Base-by-base conservation (phyloP, 1,140 invertebrate species). In the Hormaphis cornu region DNA sequence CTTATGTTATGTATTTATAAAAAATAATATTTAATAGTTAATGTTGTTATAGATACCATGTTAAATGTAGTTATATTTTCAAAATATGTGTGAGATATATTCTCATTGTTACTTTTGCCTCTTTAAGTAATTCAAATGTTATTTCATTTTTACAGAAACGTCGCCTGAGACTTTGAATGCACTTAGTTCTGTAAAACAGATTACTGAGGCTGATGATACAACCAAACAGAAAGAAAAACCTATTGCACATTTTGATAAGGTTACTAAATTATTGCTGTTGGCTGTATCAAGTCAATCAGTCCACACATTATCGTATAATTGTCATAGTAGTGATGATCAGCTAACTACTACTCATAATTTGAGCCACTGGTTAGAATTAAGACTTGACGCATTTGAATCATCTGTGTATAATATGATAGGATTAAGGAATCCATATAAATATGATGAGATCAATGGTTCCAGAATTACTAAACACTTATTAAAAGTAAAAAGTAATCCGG, bases 301-400 rank as follows among this genome's bases (percentile, higher is more conserved):
- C 16, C 61, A 48, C 24, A 35, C 28, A 33, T 50, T 66, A 48
- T 48, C 61, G 22, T 66, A 66, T 22, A 66, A 50, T 24, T 66
- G 44, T 3, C n/a, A 50, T 5, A 48, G 33, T 4, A 22, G 35
- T 20, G 18, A n/a, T 24, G 14, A 48, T 24, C 42, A 48, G 1
- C 18, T 18, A n/a, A 33, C n/a, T 22, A 44, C 26, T 22, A 22
- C 50, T 9, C 28, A 48, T 0, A 28, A 30, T 16, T 48, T 66
- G 2, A 20, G 61, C 10, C 28, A 28, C 18, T 66, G 61, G 61
- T 35, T 66, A 16, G 61, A 66, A 24, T 66, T 42, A 44, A n/a
- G 61, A 30, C 28, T 3, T 2, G 35, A 5, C 4, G 28, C 9
- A n/a, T 22, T 50, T 14, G 16, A 18, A 8, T 66, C 61, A 12